A percentile compares a stretch with the other conserved stretches of the same genome.
Evolutionary conservation across 2,888 invertebrate genomes (phyloP).

Genomic region (Clitarchus hookeri): DNA sequence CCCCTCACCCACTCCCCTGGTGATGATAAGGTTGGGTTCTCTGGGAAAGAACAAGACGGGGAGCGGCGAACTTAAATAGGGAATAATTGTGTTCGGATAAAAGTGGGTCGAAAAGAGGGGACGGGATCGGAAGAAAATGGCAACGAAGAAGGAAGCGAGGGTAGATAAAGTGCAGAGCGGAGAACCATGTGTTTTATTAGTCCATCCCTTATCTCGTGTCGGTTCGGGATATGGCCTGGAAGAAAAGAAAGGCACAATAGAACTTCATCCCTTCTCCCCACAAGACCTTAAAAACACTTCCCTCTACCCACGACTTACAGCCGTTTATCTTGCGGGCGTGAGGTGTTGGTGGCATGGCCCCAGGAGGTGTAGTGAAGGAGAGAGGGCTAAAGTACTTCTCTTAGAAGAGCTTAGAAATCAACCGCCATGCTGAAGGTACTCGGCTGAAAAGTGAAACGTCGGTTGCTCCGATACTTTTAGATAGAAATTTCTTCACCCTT

Average conservation of each 20-base stretch:
- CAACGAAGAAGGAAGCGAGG: not conserved
- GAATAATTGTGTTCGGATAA: conserved; percentile 2
- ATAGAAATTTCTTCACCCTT: not conserved
- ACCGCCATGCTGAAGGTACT: not conserved
- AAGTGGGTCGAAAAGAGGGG: not conserved
- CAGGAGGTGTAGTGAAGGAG: not conserved
- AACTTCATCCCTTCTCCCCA: not conserved
- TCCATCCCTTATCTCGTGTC: not conserved
- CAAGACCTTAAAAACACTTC: conserved; percentile 14
- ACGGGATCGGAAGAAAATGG: not conserved
- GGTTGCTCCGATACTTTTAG: not conserved
- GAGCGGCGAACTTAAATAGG: not conserved
- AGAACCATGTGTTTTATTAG: conserved; percentile 9
- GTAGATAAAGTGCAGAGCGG: conserved; percentile 14
- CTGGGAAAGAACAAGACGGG: not conserved
- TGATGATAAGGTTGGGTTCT: not conserved
- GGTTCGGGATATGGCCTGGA: not conserved
- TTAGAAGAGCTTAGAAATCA: not conserved
- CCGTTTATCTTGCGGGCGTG: not conserved
- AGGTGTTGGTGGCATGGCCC: not conserved
- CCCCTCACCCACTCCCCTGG: not conserved
- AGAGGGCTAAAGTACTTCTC: not conserved
- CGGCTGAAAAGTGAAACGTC: not conserved
- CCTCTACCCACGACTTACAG: not conserved
- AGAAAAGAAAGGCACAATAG: conserved; percentile 6